Evolutionary conservation across 2,888 invertebrate species (phyloP), one percentile per base, ranked within the genome.

Genomic region (Amblyjoppa fuscipennis): DNA sequence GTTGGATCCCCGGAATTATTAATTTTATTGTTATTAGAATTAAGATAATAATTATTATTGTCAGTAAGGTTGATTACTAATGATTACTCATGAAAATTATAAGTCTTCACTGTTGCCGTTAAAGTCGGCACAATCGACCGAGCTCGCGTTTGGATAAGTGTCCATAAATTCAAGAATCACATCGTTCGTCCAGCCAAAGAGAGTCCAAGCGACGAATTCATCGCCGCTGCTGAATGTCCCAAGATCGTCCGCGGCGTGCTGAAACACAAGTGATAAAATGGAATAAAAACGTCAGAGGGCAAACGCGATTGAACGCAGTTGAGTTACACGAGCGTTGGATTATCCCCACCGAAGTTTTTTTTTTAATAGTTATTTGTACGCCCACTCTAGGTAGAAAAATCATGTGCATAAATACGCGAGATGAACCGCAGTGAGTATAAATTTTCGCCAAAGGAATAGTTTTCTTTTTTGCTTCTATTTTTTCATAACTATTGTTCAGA

Each of bases 131-230:
- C 69, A 73, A 56, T 88, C 88, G 64, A 6, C 69, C 5, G 71
- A 51, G n/a, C 75, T 87, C n/a, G 87, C 83, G 61, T 94, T 92
- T 0, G 95, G 94, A 93, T 97, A 98, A 91, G 95, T 96, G 90
- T 96, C 94, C 11, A 99, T 95, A 71, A 99, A 95, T 86, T 98
- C 97, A 94, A 99, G 96, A 31, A 98, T 96, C 4, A 98, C 97
- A 0, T 98, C 99, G 92, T 99, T 99, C 68, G 97, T 96, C 99
- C 99, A 99, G 3, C 99, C 99, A 92, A 99, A 99, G 38, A 99
- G 99, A 13, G 96, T 96, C 93, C 99, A 99, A 0, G 98, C 95
- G 0, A 96, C 96, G 93, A 99, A 99, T 93, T 99, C 99, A 0
- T 99, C 99, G 0, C 98, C 98, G 0, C 97, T 97, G 0, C 98